These are phyloP conservation scores for Salticus scenicus DNA, from an alignment of 2,888 invertebrate genomes.

Conservation along the genomic window DNA sequence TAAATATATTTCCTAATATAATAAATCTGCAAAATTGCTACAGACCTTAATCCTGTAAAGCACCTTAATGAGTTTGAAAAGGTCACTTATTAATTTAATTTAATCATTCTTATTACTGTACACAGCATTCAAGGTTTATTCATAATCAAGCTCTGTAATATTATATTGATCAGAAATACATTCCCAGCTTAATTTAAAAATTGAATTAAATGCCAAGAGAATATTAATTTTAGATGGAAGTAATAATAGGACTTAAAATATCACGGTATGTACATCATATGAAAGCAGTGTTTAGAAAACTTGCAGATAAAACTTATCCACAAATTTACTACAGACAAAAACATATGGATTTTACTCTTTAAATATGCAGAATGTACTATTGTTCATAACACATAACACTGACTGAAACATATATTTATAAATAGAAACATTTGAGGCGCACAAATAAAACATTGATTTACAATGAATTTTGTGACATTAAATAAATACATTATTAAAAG, in stretches of 20 bases:
- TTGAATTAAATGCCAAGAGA: neutral
- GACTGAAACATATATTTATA: neutral
- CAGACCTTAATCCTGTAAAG: slow-evolving; percentile 49
- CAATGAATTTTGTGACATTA: slow-evolving; percentile 8
- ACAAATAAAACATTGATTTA: slow-evolving; percentile 16
- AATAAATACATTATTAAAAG: slow-evolving; percentile 43
- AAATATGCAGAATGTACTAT: neutral
- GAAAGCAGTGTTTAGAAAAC: neutral
- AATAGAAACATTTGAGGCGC: slow-evolving; percentile 1
- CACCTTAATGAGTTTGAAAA: slow-evolving; percentile 58
- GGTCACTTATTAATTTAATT: slow-evolving; percentile 48
- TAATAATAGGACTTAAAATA: neutral
- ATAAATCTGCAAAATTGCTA: slow-evolving; percentile 13
- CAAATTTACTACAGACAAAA: neutral
- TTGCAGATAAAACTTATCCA: neutral
- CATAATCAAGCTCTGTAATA: slow-evolving; percentile 7
- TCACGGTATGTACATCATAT: slow-evolving; percentile 2
- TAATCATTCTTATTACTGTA: neutral
- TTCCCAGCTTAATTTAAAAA: slow-evolving; percentile 4
- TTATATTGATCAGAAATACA: neutral
- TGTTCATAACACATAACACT: slow-evolving; percentile 4
- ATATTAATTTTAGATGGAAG: neutral
- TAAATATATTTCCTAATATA: neutral
- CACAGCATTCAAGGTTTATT: neutral
- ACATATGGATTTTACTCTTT: neutral